A percentile compares a stretch with the other conserved stretches of the same genome.
Evolutionary conservation across 2,797 vertebrate genomes (phyloP).

Genomic region (Nannoperca australis): DNA sequence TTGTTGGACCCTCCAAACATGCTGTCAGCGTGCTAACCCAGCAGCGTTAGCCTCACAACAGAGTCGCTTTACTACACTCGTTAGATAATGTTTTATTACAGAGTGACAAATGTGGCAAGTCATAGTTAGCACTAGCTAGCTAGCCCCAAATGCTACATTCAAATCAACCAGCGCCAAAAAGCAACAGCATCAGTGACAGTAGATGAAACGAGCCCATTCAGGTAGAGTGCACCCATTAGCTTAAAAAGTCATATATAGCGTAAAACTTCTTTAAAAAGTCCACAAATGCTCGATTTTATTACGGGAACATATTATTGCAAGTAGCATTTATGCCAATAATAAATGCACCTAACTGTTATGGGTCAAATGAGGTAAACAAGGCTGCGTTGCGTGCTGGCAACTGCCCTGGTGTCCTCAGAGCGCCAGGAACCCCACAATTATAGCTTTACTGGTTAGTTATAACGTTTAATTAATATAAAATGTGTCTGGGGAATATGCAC

Average conservation of each 20-base stretch:
- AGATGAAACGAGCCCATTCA: neutral
- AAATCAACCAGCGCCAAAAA: conserved; percentile 66
- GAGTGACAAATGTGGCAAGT: conserved; percentile 34
- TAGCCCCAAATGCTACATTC: conserved; percentile 30
- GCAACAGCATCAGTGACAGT: neutral
- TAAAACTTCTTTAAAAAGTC: neutral
- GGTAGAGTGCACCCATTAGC: too few relatives aligned
- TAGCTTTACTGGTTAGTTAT: neutral
- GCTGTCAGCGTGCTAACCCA: neutral
- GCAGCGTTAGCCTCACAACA: rapidly evolving
- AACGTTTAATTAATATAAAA: neutral
- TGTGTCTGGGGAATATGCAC: neutral
- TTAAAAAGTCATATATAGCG: neutral
- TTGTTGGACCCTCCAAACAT: too few relatives aligned
- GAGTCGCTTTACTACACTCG: rapidly evolving
- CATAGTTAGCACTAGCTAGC: conserved; percentile 38
- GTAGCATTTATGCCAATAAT: neutral
- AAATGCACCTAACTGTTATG: neutral
- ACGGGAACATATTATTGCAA: neutral
- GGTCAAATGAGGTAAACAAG: neutral
- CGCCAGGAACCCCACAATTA: neutral
- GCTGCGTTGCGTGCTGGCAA: neutral
- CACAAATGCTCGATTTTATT: neutral
- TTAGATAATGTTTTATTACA: neutral
- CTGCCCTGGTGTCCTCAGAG: too few relatives aligned